Evolutionary conservation across 2,113 vertebrate genomes (phyloP), one percentile per base, ranked within the genome.

Genomic region (Chaetorhynchus papuensis): DNA sequence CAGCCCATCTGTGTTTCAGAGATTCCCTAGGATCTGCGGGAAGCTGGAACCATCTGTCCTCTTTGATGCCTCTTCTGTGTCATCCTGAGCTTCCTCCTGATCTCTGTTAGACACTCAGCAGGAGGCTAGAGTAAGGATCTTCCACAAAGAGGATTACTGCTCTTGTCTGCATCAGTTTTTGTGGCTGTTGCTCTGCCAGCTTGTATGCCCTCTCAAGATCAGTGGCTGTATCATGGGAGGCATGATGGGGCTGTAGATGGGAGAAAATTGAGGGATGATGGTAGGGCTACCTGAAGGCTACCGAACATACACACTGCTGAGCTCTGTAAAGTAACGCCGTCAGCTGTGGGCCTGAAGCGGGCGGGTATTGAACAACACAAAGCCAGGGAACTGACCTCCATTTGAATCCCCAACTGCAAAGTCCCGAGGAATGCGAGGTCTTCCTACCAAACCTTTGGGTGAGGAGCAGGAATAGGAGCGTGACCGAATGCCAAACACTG

Each of bases 401-500:
- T 74, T 97, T 53, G 96, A 91, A 75, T 97, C 97, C 28, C 95
- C 93, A 53, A 77, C 78, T 54, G 97, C 23, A 3, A 98, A 98
- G 42, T 99, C 98, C 11, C 64, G 97, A 64, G 92, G 44, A 77
- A 98, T 90, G 18, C 95, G 96, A 42, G 97, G 66, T 59, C 98
- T 98, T 92, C 97, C 97, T 53, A 98, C 90, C 54, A 97, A 98
- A 93, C 98, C 97, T 98, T 99, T 99, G 39, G 99, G 97, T 0
- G 99, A 98, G 5, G 99, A 99, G 97, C 98, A 99, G 64, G 99
- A 99, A 88, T 99, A 99, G 11, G 99, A 99, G 54, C 99, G 99
- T 16, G 99, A 98, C 37, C 99, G 98, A 76, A 98, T 85, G 18
- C 98, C 99, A 70, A 97, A 97, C 20, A 97, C 94, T 41, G 94